Evolutionary conservation across 35 echinoderm and acorn worm genomes (phyloP).

Genomic region (Strongylocentrotus purpuratus): DNA sequence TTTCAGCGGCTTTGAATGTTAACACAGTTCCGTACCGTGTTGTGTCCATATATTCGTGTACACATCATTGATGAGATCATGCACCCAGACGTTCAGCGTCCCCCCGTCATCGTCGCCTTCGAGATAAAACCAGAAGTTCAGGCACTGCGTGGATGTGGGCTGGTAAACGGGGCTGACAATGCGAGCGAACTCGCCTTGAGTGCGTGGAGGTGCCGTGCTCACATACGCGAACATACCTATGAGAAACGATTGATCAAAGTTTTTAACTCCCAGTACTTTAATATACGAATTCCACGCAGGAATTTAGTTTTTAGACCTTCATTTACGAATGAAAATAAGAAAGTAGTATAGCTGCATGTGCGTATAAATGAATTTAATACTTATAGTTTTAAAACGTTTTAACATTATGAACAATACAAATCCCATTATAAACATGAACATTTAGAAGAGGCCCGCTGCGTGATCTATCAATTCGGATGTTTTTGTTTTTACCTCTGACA

Average conservation of each 20-base stretch:
- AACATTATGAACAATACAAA: too few species aligned
- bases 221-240: constrained; percentile 57
- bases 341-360: too few species aligned
- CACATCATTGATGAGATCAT: constrained; percentile 55
- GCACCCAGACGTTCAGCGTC: constrained; percentile 51
- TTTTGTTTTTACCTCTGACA: too few species aligned
- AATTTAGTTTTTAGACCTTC: too few species aligned
- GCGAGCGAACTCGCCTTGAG: constrained; percentile 59
- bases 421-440: too few species aligned
- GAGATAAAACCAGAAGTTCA: constrained; percentile 81
- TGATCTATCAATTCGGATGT: too few species aligned
- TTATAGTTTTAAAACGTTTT: too few species aligned
- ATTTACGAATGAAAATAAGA: too few species aligned
- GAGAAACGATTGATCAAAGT: not conserved
- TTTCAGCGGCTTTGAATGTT: not conserved
- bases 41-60: constrained; percentile 53
- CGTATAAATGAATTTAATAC: too few species aligned
- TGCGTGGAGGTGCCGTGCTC: constrained; percentile 56
- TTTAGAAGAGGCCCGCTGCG: too few species aligned
- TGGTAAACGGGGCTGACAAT: constrained; percentile 74
- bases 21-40: constrained; percentile 46
- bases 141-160: constrained; percentile 70
- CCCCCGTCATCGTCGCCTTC: constrained; percentile 68
- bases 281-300: too few species aligned
- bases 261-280: too few species aligned